Evolutionary conservation across 1,140 invertebrate species (phyloP), one percentile per base, ranked within the genome.

Genomic region (Aphis gossypii): DNA sequence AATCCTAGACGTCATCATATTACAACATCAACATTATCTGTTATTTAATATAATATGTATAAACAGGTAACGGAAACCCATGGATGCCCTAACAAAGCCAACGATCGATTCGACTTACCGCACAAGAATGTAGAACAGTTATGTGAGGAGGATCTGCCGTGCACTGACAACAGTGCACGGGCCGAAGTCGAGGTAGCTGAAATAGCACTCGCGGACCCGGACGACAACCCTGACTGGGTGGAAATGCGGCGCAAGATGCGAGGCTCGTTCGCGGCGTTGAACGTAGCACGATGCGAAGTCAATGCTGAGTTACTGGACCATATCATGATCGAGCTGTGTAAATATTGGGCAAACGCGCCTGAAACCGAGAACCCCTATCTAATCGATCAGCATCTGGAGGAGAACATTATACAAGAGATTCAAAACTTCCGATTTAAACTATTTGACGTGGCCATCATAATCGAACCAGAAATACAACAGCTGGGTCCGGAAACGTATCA

Each of bases 201-300:
- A 38, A 86, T 86, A 44, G 48, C 48, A 25, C n/a, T 93, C 38
- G 92, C 92, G 3, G 82, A 93, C 18, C 92, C 92, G 21, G 82
- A 93, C 38, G 82, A 93, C 35, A 25, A 93, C n/a, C 92, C 82
- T 14, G 35, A 93, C 14, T 93, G 92, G 92, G 48, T 93, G 48
- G 23, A 56, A 2, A 93, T 93, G 82, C 92, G 92, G 6, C 38
- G 92, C 14, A 51, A 51, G 76, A 93, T 93, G 92, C 82, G 92
- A 0, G 82, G 92, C 2, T 93, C 92, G 46, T 86, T 93, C 9
- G 35, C 92, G 7, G 82, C 82, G 14, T 38, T 93, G 18, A 84
- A 86, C 6, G 1, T 56, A 20, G 82, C 92, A 2, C 35, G 25
- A 51, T 14, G 5, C 11, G 48, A 44, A 4, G 23, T 56, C 35